Evolutionary conservation across 2,888 invertebrate genomes (phyloP).

Genomic region (Eubasilissa splendida): DNA sequence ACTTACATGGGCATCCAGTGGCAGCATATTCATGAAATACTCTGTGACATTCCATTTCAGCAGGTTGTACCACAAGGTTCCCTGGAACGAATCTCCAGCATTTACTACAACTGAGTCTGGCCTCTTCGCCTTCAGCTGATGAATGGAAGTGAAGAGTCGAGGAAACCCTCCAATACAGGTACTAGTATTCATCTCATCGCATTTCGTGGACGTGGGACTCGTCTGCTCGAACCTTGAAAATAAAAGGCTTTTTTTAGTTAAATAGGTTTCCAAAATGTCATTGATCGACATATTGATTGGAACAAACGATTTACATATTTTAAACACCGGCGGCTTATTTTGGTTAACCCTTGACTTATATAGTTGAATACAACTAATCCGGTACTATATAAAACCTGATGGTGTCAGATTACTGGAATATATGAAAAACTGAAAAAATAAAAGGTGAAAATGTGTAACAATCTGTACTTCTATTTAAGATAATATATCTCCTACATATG

Average conservation of each 20-base stretch:
- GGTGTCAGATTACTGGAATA: too few species aligned
- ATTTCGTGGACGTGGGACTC: constrained; percentile 71
- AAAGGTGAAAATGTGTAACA: too few species aligned
- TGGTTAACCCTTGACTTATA: too few species aligned
- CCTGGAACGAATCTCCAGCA: constrained; percentile 81
- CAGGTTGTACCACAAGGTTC: constrained; percentile 74
- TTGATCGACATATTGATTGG: too few species aligned
- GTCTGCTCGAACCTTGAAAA: constrained; percentile 75
- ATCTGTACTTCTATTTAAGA: too few species aligned
- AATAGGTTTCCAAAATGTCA: too few species aligned
- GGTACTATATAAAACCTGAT: too few species aligned
- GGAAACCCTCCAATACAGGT: constrained; percentile 82
- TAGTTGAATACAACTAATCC: too few species aligned
- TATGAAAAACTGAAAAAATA: too few species aligned
- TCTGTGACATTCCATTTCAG: constrained; percentile 83
- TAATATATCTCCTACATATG: too few species aligned
- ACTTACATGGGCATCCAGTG: constrained; percentile 84
- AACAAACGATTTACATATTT: too few species aligned
- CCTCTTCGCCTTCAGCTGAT: constrained; percentile 66
- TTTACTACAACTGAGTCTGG: constrained; percentile 79
- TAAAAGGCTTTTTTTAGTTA: background rate
- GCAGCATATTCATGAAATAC: constrained; percentile 83
- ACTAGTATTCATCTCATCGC: constrained; percentile 64
- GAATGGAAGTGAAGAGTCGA: constrained; percentile 74
- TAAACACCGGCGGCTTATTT: too few species aligned